Conservation (phyloP, 2,797 vertebrate species). For the Acanthurus leucopareius region DNA sequence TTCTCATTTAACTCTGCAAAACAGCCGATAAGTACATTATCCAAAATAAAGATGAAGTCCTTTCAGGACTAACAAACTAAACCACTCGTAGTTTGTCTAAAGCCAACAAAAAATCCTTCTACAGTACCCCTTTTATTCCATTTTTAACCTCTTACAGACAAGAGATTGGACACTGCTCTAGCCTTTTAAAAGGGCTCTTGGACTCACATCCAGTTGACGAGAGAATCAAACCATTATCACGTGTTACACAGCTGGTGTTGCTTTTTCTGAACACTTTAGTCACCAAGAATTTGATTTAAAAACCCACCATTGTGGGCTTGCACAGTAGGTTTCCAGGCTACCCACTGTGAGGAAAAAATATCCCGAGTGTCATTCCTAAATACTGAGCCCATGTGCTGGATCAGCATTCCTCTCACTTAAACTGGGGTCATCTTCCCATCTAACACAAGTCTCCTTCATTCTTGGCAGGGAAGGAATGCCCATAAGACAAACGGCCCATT, state of each 20-base stretch:
- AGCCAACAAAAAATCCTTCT: constrained; percentile 3
- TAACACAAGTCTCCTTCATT: constrained; percentile 62
- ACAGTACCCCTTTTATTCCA: background rate
- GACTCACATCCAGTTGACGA: constrained; percentile 1
- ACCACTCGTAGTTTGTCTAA: background rate
- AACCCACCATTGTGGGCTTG: constrained; percentile 14
- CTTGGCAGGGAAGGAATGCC: constrained; percentile 56
- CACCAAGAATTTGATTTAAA: constrained; percentile 53
- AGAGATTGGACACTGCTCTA: background rate
- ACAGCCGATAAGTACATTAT: background rate
- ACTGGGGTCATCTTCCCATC: constrained; percentile 36
- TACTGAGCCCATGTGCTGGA: constrained; percentile 48
- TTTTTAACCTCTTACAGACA: background rate
- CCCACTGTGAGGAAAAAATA: constrained; percentile 25
- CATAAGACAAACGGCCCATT: constrained; percentile 64
- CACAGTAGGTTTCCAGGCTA: constrained; percentile 19
- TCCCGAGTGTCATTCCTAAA: constrained; percentile 35
- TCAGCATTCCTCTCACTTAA: constrained; percentile 67
- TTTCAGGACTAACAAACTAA: background rate
- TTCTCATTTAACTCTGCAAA: background rate
- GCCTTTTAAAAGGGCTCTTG: constrained; percentile 23
- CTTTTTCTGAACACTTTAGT: constrained; percentile 54
- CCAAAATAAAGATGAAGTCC: background rate
- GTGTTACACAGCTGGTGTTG: constrained; percentile 42
- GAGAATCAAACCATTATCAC: constrained; percentile 23